Evolutionary conservation across 2,888 invertebrate genomes (phyloP), one percentile per base, ranked within the genome.

Genomic region (Serrognathus titanus): DNA sequence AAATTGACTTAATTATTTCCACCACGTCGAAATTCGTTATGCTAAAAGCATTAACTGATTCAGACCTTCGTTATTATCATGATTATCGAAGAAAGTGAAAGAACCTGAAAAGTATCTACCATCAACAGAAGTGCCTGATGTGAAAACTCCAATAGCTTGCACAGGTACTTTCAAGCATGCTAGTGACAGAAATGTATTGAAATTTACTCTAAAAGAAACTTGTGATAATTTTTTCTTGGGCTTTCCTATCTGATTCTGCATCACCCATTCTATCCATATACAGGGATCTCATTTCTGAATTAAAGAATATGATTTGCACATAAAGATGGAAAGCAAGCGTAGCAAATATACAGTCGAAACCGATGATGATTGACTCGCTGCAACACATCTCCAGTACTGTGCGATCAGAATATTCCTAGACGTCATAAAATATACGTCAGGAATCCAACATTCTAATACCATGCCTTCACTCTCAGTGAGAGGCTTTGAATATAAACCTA

Each of bases 121-220:
- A 24, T 3, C 24, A 6, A 31, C 16, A 2, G 7, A 31, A 31
- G 24, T 3, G 24, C 24, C 24, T 31, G 24, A 7, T 7, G 6
- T 3, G 24, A 31, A 31, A 31, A 7, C 24, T 6, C 6, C 7
- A 31, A 31, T 31, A 20, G 20, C 4, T 7, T 31, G 24, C 20
- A 20, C 20, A 20, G 4, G 20, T 4, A 20, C 2, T 20, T 20
- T 3, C 2, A 4, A 20, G 4, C 4, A 20, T n/a, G n/a, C n/a
- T 7, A 31, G 24, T 31, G 5, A 6, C 1, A 31, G 24, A 6
- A 31, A 31, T 31, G 5, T 31, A 50, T 47, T 51, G 24, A 31
- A 31, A 31, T 6, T 31, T 35, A 57, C 57, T 36, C 39, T 53
- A 57, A 49, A 11, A 57, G 39, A 16, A 57, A 53, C 37, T 58